Conservation (phyloP, 92 coral and sea anemone species). For the Actinostola sp. region DNA sequence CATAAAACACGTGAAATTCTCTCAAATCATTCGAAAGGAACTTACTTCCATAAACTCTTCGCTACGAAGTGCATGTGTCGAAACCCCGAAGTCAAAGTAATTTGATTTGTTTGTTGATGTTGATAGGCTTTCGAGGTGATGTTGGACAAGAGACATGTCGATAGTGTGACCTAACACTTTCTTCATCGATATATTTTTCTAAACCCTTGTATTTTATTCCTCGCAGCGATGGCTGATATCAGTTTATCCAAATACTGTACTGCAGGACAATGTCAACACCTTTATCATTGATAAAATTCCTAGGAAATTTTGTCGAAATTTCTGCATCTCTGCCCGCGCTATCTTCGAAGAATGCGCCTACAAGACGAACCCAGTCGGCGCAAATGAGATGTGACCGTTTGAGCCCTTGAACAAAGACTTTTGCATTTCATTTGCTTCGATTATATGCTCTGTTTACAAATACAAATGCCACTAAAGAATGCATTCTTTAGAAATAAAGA, state of each 20-base stretch:
- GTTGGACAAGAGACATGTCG: conserved; percentile 10
- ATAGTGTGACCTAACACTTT: conserved; percentile 12
- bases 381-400: conserved; percentile 19
- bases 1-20: too few relatives aligned
- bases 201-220: neutral
- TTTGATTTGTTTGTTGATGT: conserved; percentile 21
- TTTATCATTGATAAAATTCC: conserved; percentile 70
- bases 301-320: conserved; percentile 38
- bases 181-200: neutral
- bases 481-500: conserved; percentile 40
- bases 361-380: conserved; percentile 4
- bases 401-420: conserved; percentile 20
- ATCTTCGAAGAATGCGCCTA: neutral
- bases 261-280: conserved; percentile 45
- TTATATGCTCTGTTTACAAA: conserved; percentile 63
- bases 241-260: conserved; percentile 13
- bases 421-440: conserved; percentile 37
- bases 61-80: neutral
- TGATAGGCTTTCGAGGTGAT: conserved; percentile 8
- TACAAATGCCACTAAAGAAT: conserved; percentile 53
- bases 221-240: conserved; percentile 16
- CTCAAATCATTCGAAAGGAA: neutral
- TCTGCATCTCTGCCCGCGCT: conserved; percentile 3
- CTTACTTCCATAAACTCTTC: neutral
- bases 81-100: conserved; percentile 9